Evolutionary conservation across 1,140 invertebrate genomes (phyloP).

Genomic region (Liolophura sinensis): DNA sequence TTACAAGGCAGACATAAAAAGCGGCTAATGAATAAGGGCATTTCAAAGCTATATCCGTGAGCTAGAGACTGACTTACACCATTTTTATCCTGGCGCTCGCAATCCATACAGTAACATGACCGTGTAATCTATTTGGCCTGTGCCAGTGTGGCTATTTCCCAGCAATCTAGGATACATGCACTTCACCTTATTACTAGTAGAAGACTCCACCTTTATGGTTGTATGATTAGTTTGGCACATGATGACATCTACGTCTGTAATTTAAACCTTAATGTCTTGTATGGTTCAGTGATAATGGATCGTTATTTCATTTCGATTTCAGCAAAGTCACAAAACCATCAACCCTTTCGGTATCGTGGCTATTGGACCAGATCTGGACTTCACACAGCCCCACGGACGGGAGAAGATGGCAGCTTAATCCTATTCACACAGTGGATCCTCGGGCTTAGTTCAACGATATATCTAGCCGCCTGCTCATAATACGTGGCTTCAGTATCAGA

Average conservation of each 20-base stretch:
- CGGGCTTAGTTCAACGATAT: no score
- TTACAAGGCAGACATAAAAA: background rate
- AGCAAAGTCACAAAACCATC: constrained; percentile 41
- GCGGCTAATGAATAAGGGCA: background rate
- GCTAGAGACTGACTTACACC: background rate
- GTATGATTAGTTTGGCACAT: no score
- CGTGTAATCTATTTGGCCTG: no score
- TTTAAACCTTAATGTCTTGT: background rate
- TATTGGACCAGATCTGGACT: constrained; percentile 48
- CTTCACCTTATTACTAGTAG: no score
- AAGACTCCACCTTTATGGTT: no score
- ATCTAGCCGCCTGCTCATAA: no score
- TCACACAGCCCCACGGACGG: constrained; percentile 36
- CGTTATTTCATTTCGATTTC: background rate
- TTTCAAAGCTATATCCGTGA: background rate
- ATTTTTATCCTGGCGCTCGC: background rate
- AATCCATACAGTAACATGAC: background rate
- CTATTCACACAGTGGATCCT: background rate
- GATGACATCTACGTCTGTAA: no score
- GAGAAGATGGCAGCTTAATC: constrained; percentile 18
- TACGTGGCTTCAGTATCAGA: no score
- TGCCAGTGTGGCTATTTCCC: no score
- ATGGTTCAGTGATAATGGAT: background rate
- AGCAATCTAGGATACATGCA: no score
- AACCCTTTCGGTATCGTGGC: constrained; percentile 48